Percentiles rank a stretch among this genome's conserved stretches.
Conservation (phyloP, 2,888 invertebrate genomes). For the Bombylius discolor region DNA sequence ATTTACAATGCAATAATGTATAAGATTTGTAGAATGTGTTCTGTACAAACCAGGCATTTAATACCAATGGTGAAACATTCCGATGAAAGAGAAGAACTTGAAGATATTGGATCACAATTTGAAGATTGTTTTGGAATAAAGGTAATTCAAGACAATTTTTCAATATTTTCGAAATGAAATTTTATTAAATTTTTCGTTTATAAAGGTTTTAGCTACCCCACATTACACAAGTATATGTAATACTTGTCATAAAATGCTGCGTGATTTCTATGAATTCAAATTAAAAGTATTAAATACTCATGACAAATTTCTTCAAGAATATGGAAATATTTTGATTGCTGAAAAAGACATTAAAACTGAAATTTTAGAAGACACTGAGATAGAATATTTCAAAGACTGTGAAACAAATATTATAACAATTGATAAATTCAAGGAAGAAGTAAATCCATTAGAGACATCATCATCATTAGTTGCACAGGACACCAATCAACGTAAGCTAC, state of each 20-base stretch:
- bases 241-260: background rate
- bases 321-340: too few species aligned
- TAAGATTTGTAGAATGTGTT: background rate
- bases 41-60: background rate
- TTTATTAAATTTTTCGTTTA: background rate
- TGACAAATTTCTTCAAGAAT: too few species aligned
- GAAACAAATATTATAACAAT: too few species aligned
- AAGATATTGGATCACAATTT: background rate
- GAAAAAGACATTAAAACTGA: too few species aligned
- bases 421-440: too few species aligned
- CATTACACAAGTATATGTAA: background rate
- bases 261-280: slow-evolving; percentile 1
- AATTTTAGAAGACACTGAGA: too few species aligned
- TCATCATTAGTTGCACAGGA: too few species aligned
- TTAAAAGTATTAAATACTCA: background rate
- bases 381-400: too few species aligned
- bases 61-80: background rate
- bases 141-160: background rate
- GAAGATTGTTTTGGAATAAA: slow-evolving; percentile 4
- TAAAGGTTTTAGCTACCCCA: background rate
- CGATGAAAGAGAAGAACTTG: background rate
- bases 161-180: background rate
- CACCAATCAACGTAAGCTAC: too few species aligned
- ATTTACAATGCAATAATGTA: background rate
- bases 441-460: too few species aligned